These are phyloP conservation scores for Paramuricea clavata DNA, from an alignment of 92 coral and sea anemone species.

Conservation along the genomic window DNA sequence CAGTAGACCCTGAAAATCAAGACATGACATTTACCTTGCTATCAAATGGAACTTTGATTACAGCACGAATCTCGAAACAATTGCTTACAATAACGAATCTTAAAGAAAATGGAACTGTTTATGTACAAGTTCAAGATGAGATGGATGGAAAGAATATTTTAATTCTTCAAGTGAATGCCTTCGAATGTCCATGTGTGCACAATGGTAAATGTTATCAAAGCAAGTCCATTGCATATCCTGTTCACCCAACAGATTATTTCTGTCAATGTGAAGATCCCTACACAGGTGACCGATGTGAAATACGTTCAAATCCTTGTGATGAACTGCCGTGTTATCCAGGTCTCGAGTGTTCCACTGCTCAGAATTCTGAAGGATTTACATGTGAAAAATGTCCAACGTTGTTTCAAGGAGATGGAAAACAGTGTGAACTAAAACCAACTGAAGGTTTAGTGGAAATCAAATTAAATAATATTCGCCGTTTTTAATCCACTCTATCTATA, in stretches of 20 bases:
- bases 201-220: neutral
- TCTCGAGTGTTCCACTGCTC: neutral
- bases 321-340: conserved; percentile 16
- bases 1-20: neutral
- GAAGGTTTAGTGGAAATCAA: neutral
- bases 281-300: neutral
- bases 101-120: neutral
- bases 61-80: neutral
- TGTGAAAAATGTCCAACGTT: conserved; percentile 31
- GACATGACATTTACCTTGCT: neutral
- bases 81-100: neutral
- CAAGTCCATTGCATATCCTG: neutral
- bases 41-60: neutral
- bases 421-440: neutral
- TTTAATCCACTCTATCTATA: neutral
- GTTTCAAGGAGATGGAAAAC: conserved; percentile 31
- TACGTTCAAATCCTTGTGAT: conserved; percentile 3
- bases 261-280: neutral
- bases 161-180: neutral
- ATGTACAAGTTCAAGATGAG: conserved; percentile 14
- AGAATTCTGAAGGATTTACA: neutral
- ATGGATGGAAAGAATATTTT: conserved; percentile 1
- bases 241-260: neutral
- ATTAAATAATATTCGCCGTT: neutral
- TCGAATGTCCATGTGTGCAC: conserved; percentile 4